Percentiles rank a stretch among this genome's conserved stretches.
phyloP scores from a whole-genome alignment of 2,888 invertebrate genomes.

The Morpho deidamia region DNA sequence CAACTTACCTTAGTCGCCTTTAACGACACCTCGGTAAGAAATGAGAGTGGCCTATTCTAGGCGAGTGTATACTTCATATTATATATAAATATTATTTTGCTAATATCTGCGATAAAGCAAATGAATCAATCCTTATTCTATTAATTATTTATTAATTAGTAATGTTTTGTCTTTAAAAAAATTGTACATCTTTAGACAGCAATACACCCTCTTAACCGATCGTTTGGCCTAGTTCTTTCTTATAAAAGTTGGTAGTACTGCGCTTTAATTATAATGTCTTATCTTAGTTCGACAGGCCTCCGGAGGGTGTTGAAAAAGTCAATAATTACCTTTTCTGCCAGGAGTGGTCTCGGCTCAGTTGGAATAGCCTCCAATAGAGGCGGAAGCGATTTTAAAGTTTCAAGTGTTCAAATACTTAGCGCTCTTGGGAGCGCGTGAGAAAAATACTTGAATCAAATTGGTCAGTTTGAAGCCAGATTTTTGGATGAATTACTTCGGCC shows the following conservation, averaged over 20 bases:
- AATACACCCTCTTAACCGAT: no score
- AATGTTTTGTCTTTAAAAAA: no score
- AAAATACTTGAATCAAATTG: neutral
- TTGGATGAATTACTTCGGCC: no score
- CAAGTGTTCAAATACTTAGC: neutral
- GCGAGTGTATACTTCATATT: no score
- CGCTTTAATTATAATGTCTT: conserved; percentile 68
- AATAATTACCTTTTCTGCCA: conserved; percentile 68
- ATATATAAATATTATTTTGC: no score
- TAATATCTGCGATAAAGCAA: no score
- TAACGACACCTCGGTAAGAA: no score
- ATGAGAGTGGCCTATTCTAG: no score
- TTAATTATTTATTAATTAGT: no score
- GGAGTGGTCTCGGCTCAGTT: conserved; percentile 49
- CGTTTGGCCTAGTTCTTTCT: neutral
- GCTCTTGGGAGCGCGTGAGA: neutral
- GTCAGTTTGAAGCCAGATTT: neutral
- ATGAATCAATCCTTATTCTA: no score
- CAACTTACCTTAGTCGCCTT: no score
- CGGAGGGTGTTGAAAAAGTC: conserved; percentile 50
- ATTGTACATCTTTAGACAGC: no score
- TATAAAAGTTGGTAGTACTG: conserved; percentile 30
- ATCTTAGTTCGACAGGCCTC: conserved; percentile 59
- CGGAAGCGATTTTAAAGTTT: conserved; percentile 18
- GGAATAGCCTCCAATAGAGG: conserved; percentile 8